Conservation (phyloP, 2,888 invertebrate species). For the Formica aserva region DNA sequence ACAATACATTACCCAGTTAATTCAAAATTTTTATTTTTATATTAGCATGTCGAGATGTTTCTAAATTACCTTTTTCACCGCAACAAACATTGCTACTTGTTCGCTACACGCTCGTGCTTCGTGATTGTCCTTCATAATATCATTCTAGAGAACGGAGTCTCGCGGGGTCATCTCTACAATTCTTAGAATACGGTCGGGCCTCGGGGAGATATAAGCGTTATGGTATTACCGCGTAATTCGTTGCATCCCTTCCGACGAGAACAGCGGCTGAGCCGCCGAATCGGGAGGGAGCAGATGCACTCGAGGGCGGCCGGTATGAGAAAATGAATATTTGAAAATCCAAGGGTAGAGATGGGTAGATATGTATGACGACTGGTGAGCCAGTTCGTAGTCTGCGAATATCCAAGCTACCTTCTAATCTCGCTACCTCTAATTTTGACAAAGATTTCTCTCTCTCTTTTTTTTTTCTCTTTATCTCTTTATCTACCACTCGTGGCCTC, state of each 20-base stretch:
- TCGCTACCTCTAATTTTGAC: slow-evolving; percentile 58
- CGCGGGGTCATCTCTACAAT: slow-evolving; percentile 46
- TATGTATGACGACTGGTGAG: slow-evolving; percentile 23
- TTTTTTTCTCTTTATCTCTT: slow-evolving; percentile 17
- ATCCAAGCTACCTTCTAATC: slow-evolving; percentile 56
- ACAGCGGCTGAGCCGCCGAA: slow-evolving; percentile 35
- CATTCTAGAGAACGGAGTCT: slow-evolving; percentile 23
- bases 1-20: background rate
- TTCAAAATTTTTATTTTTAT: background rate
- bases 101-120: background rate
- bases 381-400: slow-evolving; percentile 20
- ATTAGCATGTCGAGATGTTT: background rate
- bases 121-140: background rate
- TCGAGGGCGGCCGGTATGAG: slow-evolving; percentile 60
- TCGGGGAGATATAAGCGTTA: slow-evolving; percentile 40
- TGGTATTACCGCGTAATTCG: slow-evolving; percentile 64
- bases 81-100: background rate
- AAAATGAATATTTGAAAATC: slow-evolving; percentile 73
- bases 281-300: slow-evolving; percentile 48
- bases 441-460: slow-evolving; percentile 45
- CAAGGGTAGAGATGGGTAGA: background rate
- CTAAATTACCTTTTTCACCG: background rate
- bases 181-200: slow-evolving; percentile 46
- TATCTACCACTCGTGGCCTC: background rate
- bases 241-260: slow-evolving; percentile 57